Percentiles rank a stretch among this genome's conserved stretches.
Evolutionary conservation across 2,797 vertebrate genomes (phyloP).

Genomic region (Manis crassicaudata): DNA sequence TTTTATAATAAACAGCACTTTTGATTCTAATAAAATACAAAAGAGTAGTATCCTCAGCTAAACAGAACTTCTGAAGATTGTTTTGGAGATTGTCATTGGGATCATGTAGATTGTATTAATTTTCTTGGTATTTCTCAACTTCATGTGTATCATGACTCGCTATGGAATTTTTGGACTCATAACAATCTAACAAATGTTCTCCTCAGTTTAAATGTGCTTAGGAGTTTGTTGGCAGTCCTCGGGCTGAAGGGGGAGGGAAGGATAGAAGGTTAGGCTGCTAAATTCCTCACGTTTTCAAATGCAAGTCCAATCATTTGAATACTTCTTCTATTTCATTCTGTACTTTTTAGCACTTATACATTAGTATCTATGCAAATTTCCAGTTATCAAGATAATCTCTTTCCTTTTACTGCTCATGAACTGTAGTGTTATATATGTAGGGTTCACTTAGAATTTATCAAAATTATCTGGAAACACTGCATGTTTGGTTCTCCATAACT

Average conservation of each 20-base stretch:
- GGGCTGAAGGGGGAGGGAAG: not conserved
- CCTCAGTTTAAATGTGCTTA: slow-evolving; percentile 23
- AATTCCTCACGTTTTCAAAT: not conserved
- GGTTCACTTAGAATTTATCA: not conserved
- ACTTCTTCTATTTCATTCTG: not conserved
- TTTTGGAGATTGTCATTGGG: not conserved
- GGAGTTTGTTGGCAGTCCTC: not conserved
- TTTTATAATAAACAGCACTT: not conserved
- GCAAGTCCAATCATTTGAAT: not conserved
- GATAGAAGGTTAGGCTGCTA: not conserved
- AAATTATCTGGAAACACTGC: not conserved
- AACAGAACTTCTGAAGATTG: not conserved
- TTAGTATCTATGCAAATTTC: not conserved
- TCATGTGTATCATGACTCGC: not conserved
- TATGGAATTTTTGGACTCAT: not conserved
- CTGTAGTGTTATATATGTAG: not conserved
- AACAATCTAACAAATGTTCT: not conserved
- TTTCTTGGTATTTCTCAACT: slow-evolving; percentile 28
- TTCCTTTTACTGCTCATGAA: not conserved
- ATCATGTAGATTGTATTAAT: not conserved
- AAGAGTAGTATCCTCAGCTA: not conserved
- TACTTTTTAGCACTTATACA: not conserved
- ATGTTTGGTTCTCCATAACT: not conserved
- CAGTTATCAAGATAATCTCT: not conserved
- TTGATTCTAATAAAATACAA: not conserved